phyloP scores from a whole-genome alignment of 2,888 invertebrate species.

The Cepaea hortensis region DNA sequence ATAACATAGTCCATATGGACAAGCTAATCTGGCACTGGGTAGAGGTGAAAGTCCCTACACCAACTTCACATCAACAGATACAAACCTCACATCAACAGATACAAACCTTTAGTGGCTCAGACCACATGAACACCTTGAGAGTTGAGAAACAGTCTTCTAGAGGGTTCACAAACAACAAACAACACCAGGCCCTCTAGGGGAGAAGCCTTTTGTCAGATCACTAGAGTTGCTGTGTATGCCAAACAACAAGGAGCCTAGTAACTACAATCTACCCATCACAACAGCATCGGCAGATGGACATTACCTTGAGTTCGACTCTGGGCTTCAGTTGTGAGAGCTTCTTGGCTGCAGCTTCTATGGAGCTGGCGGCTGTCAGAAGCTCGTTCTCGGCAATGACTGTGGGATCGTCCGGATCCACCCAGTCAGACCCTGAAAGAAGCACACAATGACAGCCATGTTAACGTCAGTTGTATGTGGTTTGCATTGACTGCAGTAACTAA shows the following conservation, averaged over 20 bases:
- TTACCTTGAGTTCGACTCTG: constrained; percentile 86
- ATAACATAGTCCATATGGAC: too few relatives aligned
- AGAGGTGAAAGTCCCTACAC: too few relatives aligned
- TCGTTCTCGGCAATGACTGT: constrained; percentile 98
- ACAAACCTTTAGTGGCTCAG: too few relatives aligned
- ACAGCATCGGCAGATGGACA: background rate
- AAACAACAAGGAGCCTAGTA: background rate
- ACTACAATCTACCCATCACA: background rate
- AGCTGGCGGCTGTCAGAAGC: constrained; percentile 95
- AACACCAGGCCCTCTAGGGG: background rate
- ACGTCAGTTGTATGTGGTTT: background rate
- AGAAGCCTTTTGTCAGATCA: background rate
- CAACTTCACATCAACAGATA: too few relatives aligned
- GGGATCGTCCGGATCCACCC: constrained; percentile 97
- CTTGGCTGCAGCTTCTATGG: constrained; percentile 98
- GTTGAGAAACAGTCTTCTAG: background rate
- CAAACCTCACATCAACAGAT: too few relatives aligned
- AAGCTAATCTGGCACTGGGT: too few relatives aligned
- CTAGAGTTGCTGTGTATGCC: background rate
- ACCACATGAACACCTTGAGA: too few relatives aligned
- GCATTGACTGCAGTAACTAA: background rate
- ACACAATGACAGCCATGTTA: background rate
- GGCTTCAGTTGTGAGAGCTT: constrained; percentile 94
- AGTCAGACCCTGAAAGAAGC: constrained; percentile 84
- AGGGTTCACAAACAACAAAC: background rate